These are phyloP conservation scores for Melolontha melolontha DNA, from an alignment of 2,888 invertebrate genomes.

Conservation along the genomic window DNA sequence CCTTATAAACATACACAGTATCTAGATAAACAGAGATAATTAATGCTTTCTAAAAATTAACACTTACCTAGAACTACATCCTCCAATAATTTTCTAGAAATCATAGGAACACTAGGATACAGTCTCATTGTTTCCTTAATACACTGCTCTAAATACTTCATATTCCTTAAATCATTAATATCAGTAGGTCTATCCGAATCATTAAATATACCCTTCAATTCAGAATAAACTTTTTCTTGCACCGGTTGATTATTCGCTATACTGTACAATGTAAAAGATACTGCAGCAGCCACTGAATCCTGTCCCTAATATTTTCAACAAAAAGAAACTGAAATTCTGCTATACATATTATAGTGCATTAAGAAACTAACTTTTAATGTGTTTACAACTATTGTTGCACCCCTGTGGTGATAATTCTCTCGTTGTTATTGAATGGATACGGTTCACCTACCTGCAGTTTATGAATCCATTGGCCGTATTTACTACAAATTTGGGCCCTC, in stretches of 20 bases:
- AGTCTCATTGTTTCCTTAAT: slow-evolving; percentile 77
- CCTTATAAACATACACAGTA: too few relatives aligned
- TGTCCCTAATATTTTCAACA: slow-evolving; percentile 66
- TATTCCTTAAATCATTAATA: slow-evolving; percentile 71
- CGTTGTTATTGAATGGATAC: too few relatives aligned
- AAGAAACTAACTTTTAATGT: too few relatives aligned
- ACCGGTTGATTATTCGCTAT: slow-evolving; percentile 68
- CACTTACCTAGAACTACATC: slow-evolving; percentile 71
- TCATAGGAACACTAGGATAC: slow-evolving; percentile 76
- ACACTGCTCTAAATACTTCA: slow-evolving; percentile 77
- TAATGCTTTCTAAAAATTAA: too few relatives aligned
- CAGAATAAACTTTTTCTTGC: slow-evolving; percentile 67
- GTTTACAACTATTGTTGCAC: too few relatives aligned
- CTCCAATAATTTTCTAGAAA: slow-evolving; percentile 71
- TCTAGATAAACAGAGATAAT: too few relatives aligned
- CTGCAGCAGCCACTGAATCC: slow-evolving; percentile 71
- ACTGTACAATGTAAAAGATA: slow-evolving; percentile 70
- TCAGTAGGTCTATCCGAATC: slow-evolving; percentile 66
- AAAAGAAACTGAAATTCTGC: not conserved
- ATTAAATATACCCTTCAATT: slow-evolving; percentile 67
- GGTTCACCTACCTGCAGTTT: too few relatives aligned
- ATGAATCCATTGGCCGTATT: too few relatives aligned
- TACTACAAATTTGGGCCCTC: not conserved
- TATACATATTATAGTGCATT: too few relatives aligned
- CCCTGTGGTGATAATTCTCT: too few relatives aligned